Evolutionary conservation across 1,140 invertebrate species (phyloP).

Genomic region (Probaryconus sp.): DNA sequence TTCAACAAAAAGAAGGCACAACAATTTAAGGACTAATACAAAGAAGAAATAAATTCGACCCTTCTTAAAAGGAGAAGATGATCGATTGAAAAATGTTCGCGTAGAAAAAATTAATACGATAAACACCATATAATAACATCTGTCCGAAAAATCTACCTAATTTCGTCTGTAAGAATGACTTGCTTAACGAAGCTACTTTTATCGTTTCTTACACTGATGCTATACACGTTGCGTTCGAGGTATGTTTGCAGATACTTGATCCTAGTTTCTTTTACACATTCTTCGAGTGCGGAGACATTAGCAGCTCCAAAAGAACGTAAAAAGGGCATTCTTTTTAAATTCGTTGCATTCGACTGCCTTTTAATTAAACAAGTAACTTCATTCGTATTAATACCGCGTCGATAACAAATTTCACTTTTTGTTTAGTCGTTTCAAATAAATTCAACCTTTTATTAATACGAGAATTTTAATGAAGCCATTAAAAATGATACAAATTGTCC

Average conservation of each 20-base stretch:
- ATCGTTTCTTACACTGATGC: constrained; percentile 30
- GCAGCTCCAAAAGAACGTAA: constrained; percentile 15
- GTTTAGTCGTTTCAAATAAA: not conserved
- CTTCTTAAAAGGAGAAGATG: constrained; percentile 30
- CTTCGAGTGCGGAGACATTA: constrained; percentile 41
- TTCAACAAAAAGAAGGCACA: too few species aligned
- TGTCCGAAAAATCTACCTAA: constrained; percentile 53
- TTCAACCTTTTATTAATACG: not conserved
- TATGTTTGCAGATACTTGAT: constrained; percentile 29
- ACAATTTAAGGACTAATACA: constrained; percentile 27
- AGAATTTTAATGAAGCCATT: too few species aligned
- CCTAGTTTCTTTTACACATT: constrained; percentile 42
- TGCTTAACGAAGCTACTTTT: constrained; percentile 39
- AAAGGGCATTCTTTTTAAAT: constrained; percentile 32
- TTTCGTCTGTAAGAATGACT: constrained; percentile 40
- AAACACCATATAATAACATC: constrained; percentile 55
- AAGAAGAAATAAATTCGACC: constrained; percentile 36
- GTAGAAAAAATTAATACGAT: constrained; percentile 50
- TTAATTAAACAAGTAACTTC: constrained; percentile 49
- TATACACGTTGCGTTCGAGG: constrained; percentile 4
- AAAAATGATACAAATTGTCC: too few species aligned
- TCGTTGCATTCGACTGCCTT: constrained; percentile 13
- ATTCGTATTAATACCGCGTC: constrained; percentile 29
- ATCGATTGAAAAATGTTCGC: constrained; percentile 23
- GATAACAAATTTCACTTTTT: not conserved